Evolutionary conservation across 1,140 invertebrate species (phyloP).

Genomic region (Penaeus indicus): DNA sequence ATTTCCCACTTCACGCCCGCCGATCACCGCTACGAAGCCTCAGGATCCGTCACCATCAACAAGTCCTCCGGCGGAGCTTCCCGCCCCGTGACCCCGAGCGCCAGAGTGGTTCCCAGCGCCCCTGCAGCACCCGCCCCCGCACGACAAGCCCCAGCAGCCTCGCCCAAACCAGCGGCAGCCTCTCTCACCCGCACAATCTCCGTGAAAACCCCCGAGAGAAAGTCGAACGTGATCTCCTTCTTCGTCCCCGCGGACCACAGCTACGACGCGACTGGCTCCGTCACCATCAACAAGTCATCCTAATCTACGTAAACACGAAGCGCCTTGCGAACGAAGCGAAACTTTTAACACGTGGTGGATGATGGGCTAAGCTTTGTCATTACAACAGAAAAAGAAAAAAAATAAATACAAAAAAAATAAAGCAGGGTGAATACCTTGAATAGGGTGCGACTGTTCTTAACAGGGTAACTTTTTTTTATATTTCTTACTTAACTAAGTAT

Average conservation of each 20-base stretch:
- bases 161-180: not conserved
- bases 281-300: constrained; percentile 35
- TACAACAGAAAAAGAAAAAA: too few species aligned
- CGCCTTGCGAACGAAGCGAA: not conserved
- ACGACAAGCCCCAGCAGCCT: constrained; percentile 23
- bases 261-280: constrained; percentile 52
- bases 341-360: too few species aligned
- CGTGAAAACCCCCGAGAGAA: constrained; percentile 49
- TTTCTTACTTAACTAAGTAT: too few species aligned
- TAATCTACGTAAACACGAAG: not conserved
- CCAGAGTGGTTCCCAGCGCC: not conserved
- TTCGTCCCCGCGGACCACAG: constrained; percentile 48
- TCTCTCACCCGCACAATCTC: constrained; percentile 48
- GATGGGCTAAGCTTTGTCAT: too few species aligned
- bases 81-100: not conserved
- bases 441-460: too few species aligned
- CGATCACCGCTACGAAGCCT: constrained; percentile 6
- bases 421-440: too few species aligned
- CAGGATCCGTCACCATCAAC: constrained; percentile 18
- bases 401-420: too few species aligned
- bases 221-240: constrained; percentile 38
- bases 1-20: constrained; percentile 19
- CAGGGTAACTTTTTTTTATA: too few species aligned
- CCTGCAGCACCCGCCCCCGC: not conserved
- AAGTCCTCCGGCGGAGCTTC: not conserved